Base-by-base conservation (phyloP, 53 echinoderm and acorn worm genomes). In the Pentamera pediparva region DNA sequence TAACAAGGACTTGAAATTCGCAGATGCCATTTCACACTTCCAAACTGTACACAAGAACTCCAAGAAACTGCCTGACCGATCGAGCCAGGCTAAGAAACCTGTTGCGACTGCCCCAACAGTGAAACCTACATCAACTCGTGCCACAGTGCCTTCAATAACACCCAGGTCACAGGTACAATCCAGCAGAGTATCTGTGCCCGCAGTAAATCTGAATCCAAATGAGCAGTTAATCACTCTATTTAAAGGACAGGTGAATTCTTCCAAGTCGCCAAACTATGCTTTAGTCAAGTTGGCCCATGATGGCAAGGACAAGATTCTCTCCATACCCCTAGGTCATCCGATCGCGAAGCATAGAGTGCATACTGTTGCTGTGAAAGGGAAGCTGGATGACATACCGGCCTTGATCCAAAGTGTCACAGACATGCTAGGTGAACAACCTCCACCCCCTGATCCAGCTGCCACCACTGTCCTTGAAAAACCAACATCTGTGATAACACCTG, bases 201-300 rank as follows among this genome's bases (percentile, higher is more conserved):
- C 33, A 21, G 34, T 35, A 32, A 13, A 25, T 41, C 28, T 26
- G 17, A 43, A 27, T 18, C 40, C 40, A 41, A 54, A 29, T 20
- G 73, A 72, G 37, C 73, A 72, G 54, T 18, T 72, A 10, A 72
- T 72, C 37, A 72, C 73, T 47, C 38, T 72, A 19, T 72, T 72
- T 52, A 72, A 54, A 54, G 73, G 73, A 20, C 73, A 51, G 22
- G 28, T 51, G 30, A 21, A 50, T n/a, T 18, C 30, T 4, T 53
- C 55, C 20, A 72, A 72, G 24, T 32, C 51, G 34, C 21, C 34
- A 32, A 54, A 33, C 32, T 72, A 54, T 54, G 34, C 73, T 51
- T 53, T 72, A 15, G 73, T 72, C 3, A 72, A 72, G 30, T 32
- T 72, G 33, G 73, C 73, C 38, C 73, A 72, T 53, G 52, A 72